A percentile compares a stretch with the other conserved stretches of the same genome.
Conservation (phyloP, 2,888 invertebrate species). For the Brachypalpus laphriformis region DNA sequence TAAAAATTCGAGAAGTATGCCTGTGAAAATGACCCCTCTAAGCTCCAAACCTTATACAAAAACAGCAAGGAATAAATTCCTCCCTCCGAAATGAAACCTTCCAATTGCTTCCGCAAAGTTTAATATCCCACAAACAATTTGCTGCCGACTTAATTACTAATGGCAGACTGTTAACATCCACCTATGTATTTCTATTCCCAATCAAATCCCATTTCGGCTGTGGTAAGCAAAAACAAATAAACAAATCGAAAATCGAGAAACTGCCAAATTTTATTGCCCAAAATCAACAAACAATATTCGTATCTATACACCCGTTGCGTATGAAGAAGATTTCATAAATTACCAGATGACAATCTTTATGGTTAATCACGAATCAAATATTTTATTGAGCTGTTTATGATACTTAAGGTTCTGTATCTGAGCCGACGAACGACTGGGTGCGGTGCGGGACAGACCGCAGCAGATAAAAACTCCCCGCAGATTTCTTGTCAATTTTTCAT, state of each 20-base stretch:
- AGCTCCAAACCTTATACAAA: no score
- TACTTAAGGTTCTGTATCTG: constrained; percentile 58
- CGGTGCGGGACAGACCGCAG: not conserved
- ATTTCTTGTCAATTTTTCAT: constrained; percentile 69
- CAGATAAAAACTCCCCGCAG: constrained; percentile 67
- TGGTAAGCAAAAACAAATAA: constrained; percentile 42
- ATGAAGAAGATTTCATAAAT: constrained; percentile 64
- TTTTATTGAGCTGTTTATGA: constrained; percentile 74
- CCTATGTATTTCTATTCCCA: constrained; percentile 29
- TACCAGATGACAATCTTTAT: constrained; percentile 73
- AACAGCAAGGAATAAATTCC: no score
- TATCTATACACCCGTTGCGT: not conserved
- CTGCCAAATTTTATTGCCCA: constrained; percentile 61
- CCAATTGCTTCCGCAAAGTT: not conserved
- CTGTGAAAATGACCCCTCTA: no score
- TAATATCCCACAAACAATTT: not conserved
- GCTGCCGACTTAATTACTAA: constrained; percentile 40
- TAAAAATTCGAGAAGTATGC: no score
- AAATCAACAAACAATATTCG: constrained; percentile 59
- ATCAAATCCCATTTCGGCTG: constrained; percentile 48
- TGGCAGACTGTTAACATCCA: constrained; percentile 17
- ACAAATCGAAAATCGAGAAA: constrained; percentile 6
- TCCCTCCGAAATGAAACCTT: not conserved
- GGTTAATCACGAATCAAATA: constrained; percentile 74
- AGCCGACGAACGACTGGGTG: not conserved